These are phyloP conservation scores for Pampusana beccarii DNA, from an alignment of 2,113 vertebrate genomes.

Conservation along the genomic window DNA sequence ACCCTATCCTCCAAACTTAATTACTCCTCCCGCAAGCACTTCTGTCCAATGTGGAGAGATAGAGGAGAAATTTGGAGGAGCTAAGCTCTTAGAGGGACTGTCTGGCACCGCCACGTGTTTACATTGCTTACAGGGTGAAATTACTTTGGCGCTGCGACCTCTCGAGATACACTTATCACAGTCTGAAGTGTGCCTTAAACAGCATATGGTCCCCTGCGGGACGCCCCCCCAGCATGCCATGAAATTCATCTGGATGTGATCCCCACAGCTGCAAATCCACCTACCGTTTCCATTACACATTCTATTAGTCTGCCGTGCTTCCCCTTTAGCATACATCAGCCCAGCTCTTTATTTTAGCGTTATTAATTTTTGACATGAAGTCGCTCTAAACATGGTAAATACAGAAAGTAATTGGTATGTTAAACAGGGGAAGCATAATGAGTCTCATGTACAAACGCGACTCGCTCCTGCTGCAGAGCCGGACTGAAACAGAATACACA, in stretches of 20 bases:
- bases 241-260: slow-evolving; percentile 23
- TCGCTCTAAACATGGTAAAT: slow-evolving; percentile 29
- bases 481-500: slow-evolving; percentile 34
- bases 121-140: neutral
- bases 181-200: slow-evolving; percentile 38
- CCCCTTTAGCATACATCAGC: neutral
- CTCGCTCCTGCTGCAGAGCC: neutral
- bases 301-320: neutral
- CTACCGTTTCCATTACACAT: neutral
- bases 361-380: slow-evolving; percentile 67
- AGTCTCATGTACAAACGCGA: slow-evolving; percentile 40
- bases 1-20: neutral
- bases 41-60: neutral
- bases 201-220: neutral
- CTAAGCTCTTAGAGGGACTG: neutral
- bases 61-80: neutral
- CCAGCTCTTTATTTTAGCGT: neutral
- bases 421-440: slow-evolving; percentile 48
- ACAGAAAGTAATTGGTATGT: slow-evolving; percentile 51
- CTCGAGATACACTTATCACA: neutral
- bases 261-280: slow-evolving; percentile 13
- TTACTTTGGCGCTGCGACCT: fast-evolving
- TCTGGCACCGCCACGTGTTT: neutral
- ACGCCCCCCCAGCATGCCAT: fast-evolving
- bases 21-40: neutral